Evolutionary conservation across 2,113 vertebrate species (phyloP).

Genomic region (Puntigrus tetrazona): DNA sequence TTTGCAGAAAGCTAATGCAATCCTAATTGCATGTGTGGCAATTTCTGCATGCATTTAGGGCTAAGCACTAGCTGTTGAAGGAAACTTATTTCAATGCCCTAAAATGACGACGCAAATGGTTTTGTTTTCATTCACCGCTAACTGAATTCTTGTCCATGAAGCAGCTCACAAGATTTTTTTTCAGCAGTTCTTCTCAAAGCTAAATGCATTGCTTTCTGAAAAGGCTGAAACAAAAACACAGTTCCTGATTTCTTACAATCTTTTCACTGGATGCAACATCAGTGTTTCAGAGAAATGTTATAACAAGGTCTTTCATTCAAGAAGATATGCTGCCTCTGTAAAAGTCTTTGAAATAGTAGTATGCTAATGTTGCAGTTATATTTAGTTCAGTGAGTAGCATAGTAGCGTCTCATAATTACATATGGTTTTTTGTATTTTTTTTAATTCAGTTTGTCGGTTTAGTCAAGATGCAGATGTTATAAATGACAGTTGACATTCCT

Average conservation of each 20-base stretch:
- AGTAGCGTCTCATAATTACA: not conserved
- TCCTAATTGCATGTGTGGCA: not conserved
- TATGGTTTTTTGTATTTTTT: not conserved
- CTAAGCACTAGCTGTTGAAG: conserved; percentile 3
- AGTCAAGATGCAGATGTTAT: not conserved
- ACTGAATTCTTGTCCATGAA: not conserved
- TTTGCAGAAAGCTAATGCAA: conserved; percentile 14
- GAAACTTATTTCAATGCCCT: not conserved
- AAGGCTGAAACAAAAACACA: not conserved
- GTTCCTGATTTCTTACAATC: not conserved
- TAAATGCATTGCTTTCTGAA: not conserved
- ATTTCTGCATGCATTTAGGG: conserved; percentile 4
- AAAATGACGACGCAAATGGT: not conserved
- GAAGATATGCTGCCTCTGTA: not conserved
- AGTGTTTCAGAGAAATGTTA: not conserved
- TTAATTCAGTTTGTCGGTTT: not conserved
- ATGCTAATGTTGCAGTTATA: not conserved
- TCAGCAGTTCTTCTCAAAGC: too few species aligned
- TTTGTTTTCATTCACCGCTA: not conserved
- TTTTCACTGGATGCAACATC: not conserved
- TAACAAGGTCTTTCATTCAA: not conserved
- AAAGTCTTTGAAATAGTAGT: not conserved
- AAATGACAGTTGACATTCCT: not conserved
- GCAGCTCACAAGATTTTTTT: not conserved
- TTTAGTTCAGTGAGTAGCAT: not conserved